A percentile compares a stretch with the other conserved stretches of the same genome.
These are phyloP conservation scores for Fregetta grallaria DNA, from an alignment of 2,113 vertebrate species.

Conservation along the genomic window DNA sequence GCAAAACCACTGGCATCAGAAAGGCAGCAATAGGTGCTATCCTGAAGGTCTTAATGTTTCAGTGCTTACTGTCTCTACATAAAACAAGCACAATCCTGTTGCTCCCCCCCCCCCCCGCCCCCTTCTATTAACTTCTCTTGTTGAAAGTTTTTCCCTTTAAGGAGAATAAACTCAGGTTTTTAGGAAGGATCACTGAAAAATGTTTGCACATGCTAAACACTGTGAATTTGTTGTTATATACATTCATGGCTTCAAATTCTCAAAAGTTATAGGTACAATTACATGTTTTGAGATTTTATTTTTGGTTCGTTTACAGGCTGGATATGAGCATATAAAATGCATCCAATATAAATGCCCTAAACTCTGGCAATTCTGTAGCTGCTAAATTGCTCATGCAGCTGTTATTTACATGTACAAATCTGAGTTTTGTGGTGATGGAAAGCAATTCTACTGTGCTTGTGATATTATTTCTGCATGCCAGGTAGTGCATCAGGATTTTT, in stretches of 20 bases:
- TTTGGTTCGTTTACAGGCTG: conserved; percentile 3
- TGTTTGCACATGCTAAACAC: neutral
- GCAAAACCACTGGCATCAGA: neutral
- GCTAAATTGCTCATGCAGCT: conserved; percentile 41
- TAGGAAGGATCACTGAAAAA: neutral
- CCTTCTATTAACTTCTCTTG: neutral
- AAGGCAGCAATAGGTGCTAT: neutral
- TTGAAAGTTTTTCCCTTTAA: neutral
- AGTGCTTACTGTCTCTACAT: neutral
- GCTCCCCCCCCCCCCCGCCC: rapidly evolving
- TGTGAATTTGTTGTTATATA: conserved; percentile 16
- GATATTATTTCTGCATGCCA: conserved; percentile 9
- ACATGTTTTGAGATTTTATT: conserved; percentile 37
- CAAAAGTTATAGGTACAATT: conserved; percentile 26
- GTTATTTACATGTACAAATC: conserved; percentile 39
- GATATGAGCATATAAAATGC: conserved; percentile 19
- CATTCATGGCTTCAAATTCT: conserved; percentile 35
- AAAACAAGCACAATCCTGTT: neutral
- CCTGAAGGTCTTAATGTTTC: neutral
- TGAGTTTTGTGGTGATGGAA: neutral
- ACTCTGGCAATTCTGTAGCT: conserved; percentile 25
- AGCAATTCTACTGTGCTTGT: conserved; percentile 1
- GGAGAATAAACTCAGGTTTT: conserved; percentile 11
- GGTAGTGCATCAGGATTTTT: conserved; percentile 24
- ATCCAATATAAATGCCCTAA: conserved; percentile 30